Evolutionary conservation across 2,113 vertebrate species (phyloP), one percentile per base, ranked within the genome.

Genomic region (Origma solitaria): DNA sequence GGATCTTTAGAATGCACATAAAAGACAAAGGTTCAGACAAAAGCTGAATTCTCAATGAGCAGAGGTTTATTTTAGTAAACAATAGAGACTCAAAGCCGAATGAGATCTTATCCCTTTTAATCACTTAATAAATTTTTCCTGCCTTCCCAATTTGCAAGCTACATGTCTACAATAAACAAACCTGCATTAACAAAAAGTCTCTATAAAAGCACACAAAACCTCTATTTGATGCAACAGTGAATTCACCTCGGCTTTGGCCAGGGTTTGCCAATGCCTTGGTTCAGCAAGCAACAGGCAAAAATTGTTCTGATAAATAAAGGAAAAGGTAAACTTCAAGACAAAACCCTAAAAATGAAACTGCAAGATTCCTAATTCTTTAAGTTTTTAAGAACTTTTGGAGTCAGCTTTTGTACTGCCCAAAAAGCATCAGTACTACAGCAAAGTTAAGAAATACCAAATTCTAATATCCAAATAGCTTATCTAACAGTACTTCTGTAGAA

Each of bases 101-200:
- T 58, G 69, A 92, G 86, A 83, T 90, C 75, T 94, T 87, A 91
- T 57, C 85, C 71, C 75, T 94, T 94, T 95, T 81, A 92, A 96
- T 69, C 38, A 21, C 54, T 61, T 70, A 20, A 60, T 82, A 75
- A 35, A n/a, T 92, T 90, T 86, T 83, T 65, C 62, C 35, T 77
- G 61, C 54, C 42, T 90, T 77, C 38, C 53, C 71, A 57, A 73
- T 72, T 93, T 85, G 88, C 62, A 57, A 80, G 73, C 61, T 75
- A 33, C 60, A 10, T 44, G 90, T 13, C 53, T 87, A 53, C 70
- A 92, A 73, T 62, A 88, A 90, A 66, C 71, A 92, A 90, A 42
- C 21, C 45, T 35, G 37, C 40, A 58, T 11, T 66, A 71, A 86
- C 25, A 60, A 69, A 69, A 61, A 61, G 61, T 30, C 30, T 61